Evolutionary conservation across 2,113 vertebrate genomes (phyloP).

Genomic region (Bubo scandiacus): DNA sequence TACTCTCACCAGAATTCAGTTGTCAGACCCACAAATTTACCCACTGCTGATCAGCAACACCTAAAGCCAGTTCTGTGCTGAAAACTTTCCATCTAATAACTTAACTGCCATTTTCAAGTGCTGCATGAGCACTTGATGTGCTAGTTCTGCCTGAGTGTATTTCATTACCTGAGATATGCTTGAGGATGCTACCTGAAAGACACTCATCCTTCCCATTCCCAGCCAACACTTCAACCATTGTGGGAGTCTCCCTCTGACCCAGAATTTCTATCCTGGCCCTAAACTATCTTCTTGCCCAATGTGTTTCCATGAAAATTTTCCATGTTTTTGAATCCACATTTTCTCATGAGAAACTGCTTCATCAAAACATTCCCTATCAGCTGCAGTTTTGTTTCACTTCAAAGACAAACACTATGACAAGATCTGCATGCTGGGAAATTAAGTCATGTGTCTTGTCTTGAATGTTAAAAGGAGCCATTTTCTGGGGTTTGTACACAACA

Average conservation of each 20-base stretch:
- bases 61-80: not conserved
- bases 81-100: not conserved
- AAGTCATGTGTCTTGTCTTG: conserved; percentile 16
- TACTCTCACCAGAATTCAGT: not conserved
- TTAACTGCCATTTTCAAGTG: not conserved
- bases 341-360: conserved; percentile 42
- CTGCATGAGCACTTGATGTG: not conserved
- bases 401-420: not conserved
- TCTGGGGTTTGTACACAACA: not conserved
- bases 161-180: not conserved
- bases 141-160: not conserved
- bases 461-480: conserved; percentile 2
- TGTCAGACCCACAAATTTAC: not conserved
- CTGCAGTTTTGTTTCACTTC: conserved; percentile 27
- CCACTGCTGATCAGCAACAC: not conserved
- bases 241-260: not conserved
- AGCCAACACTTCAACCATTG: not conserved
- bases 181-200: not conserved
- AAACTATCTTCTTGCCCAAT: not conserved
- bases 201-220: not conserved
- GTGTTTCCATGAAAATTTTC: conserved; percentile 19
- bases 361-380: conserved; percentile 4
- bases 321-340: not conserved
- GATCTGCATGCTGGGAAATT: conserved; percentile 15
- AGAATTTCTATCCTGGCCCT: not conserved